Evolutionary conservation across 2,113 vertebrate genomes (phyloP), one percentile per base, ranked within the genome.

Genomic region (Motacilla tschutschensis): DNA sequence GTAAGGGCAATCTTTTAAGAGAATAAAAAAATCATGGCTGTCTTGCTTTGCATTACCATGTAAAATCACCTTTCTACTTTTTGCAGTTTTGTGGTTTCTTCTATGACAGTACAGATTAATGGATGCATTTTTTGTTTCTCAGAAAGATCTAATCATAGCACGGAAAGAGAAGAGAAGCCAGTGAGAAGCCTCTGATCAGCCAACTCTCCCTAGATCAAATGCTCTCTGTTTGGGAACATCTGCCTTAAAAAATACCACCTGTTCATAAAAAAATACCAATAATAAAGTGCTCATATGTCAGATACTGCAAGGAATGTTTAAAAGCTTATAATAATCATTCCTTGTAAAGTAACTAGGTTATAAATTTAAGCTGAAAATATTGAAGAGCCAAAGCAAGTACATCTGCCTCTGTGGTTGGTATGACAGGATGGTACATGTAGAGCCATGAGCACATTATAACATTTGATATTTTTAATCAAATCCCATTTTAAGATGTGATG

Each of bases 381-480:
- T 73, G 25, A 74, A 65, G 83, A 91, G 28, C 66, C 84, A 85
- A 73, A 77, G 59, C 9, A 8, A 75, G 38, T 38, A 57, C 57
- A 66, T 70, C 74, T 79, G 60, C 71, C 77, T 69, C 43, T 50
- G 57, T 57, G 84, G 46, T 65, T 70, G 65, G 64, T 64, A 50
- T n/a, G 54, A 82, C 63, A 87, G 62, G 48, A 75, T 24, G 79
- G 85, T 81, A 57, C 81, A 65, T 44, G 63, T 50, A 66, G 51
- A 91, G 85, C 55, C 75, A 85, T 26, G 50, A 93, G 64, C 65
- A 77, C 36, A 36, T 87, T 81, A 75, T 55, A 85, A 77, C 69
- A 76, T 83, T 73, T 91, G 89, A 85, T 95, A 89, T 90, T 93
- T 94, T 86, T 93, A 92, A 95, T 94, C 93, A 94, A 92, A 90